Evolutionary conservation across 2,797 vertebrate genomes (phyloP).

Genomic region (Typhlichthys eigenmanni): DNA sequence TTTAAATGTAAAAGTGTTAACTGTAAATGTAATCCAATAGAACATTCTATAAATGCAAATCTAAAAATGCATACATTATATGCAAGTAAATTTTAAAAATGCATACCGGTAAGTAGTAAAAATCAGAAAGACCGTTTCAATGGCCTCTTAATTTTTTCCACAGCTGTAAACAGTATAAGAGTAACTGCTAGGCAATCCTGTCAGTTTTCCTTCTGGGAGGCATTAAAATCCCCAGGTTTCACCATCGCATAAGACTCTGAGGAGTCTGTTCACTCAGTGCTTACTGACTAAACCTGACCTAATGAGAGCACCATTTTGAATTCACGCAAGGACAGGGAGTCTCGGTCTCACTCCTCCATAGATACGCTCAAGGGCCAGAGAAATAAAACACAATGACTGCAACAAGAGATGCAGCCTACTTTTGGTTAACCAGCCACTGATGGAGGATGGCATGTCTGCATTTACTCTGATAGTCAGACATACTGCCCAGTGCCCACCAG

Average conservation of each 20-base stretch:
- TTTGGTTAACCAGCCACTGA: neutral
- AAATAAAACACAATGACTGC: neutral
- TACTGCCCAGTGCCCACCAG: neutral
- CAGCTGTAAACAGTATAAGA: conserved; percentile 36
- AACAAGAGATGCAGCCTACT: neutral
- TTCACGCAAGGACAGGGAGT: conserved; percentile 27
- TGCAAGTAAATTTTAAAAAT: too few relatives aligned
- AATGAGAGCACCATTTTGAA: conserved; percentile 68
- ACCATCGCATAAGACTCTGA: conserved; percentile 52
- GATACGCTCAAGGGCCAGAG: conserved; percentile 9
- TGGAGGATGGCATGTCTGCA: neutral
- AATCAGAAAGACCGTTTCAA: conserved; percentile 3
- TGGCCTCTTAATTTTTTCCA: conserved; percentile 9
- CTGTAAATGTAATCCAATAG: too few relatives aligned
- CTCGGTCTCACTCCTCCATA: conserved; percentile 8
- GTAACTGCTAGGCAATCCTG: conserved; percentile 44
- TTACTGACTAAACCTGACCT: conserved; percentile 57
- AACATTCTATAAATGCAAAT: too few relatives aligned
- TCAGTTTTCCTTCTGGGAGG: conserved; percentile 53
- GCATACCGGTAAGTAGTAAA: too few relatives aligned
- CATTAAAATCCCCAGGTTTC: conserved; percentile 53
- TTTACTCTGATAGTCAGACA: neutral
- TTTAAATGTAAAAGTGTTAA: too few relatives aligned
- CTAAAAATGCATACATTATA: too few relatives aligned
- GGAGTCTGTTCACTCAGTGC: conserved; percentile 21